Evolutionary conservation across 2,888 invertebrate species (phyloP).

Genomic region (Subacronicta megacephala): DNA sequence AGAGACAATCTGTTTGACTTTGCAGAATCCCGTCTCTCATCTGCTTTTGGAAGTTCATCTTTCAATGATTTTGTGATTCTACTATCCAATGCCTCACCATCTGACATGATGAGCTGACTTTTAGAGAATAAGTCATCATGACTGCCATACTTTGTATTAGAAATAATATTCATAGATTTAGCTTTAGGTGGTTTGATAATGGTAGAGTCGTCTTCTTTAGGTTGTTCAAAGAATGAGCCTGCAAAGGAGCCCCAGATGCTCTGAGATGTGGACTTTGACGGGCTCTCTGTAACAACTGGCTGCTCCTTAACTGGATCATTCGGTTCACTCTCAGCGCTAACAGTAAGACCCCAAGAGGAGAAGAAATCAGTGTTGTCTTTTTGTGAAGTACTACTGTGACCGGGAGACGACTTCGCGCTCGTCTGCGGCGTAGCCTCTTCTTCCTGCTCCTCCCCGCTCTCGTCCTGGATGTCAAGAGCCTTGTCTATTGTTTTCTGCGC

Average conservation of each 20-base stretch:
- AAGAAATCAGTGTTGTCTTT: constrained; percentile 83
- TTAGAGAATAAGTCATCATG: constrained; percentile 89
- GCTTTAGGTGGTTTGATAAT: constrained; percentile 87
- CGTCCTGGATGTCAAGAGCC: constrained; percentile 97
- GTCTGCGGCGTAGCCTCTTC: constrained; percentile 62
- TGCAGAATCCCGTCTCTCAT: constrained; percentile 77
- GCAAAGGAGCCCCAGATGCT: constrained; percentile 95
- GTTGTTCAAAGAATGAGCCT: constrained; percentile 94
- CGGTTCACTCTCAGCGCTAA: constrained; percentile 77
- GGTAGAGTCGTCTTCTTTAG: constrained; percentile 77
- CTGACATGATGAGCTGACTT: constrained; percentile 91
- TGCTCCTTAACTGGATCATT: constrained; percentile 71
- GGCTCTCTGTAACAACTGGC: constrained; percentile 86
- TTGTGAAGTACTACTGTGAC: constrained; percentile 67
- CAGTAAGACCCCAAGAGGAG: constrained; percentile 83
- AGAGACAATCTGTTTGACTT: constrained; percentile 90
- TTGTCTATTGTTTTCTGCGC: constrained; percentile 99
- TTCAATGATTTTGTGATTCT: constrained; percentile 65
- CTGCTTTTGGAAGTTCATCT: constrained; percentile 66
- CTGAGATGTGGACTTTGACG: constrained; percentile 84
- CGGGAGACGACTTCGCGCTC: constrained; percentile 68
- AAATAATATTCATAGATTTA: constrained; percentile 88
- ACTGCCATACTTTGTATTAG: constrained; percentile 79
- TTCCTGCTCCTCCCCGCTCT: constrained; percentile 81
- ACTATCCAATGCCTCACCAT: constrained; percentile 73